Evolutionary conservation across 2,888 invertebrate genomes (phyloP), one percentile per base, ranked within the genome.

Genomic region (Drepana falcataria): DNA sequence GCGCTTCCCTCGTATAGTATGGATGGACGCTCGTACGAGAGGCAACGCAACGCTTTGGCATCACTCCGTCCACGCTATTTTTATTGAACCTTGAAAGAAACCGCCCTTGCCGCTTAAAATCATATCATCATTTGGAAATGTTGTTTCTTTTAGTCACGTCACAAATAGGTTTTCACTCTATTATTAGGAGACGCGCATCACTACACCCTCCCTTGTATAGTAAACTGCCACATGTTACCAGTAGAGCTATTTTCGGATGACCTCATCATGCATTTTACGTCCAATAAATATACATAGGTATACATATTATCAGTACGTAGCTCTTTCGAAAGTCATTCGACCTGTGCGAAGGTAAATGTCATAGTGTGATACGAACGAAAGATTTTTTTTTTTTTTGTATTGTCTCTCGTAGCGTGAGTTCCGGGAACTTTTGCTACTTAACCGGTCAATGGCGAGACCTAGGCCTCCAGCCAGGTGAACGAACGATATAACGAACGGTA

Each of bases 1-100:
- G 59, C 69, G 67, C 67, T 66, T 62, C 63, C 75, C 74, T 68
- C 73, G 73, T 81, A 79, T 79, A 80, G 81, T 83, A 85, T 83
- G 87, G 85, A 81, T 6, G 44, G 41, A 5, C 21, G 21, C 21
- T 21, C 37, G 37, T 37, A 4, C 5, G 2, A 41, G 41, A 4
- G 41, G 77, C 78, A 78, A 74, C 78, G 75, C 75, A 66, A 67
- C 77, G 79, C 85, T 87, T 85, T 89, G 88, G 88, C 89, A 90
- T 78, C 82, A 81, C 79, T 83, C 87, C 87, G 83, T 78, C 68
- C 60, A 58, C 58, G 79, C 87, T 90, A 90, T 90, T 89, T 89
- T 84, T 89, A 87, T 81, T 80, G 76, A 87, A 90, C 89, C 90
- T 89, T 91, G 90, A 87, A 81, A 83, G 73, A 83, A 84, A 82